These are phyloP conservation scores for Agelastica alni DNA, from an alignment of 2,888 invertebrate species.

Conservation along the genomic window DNA sequence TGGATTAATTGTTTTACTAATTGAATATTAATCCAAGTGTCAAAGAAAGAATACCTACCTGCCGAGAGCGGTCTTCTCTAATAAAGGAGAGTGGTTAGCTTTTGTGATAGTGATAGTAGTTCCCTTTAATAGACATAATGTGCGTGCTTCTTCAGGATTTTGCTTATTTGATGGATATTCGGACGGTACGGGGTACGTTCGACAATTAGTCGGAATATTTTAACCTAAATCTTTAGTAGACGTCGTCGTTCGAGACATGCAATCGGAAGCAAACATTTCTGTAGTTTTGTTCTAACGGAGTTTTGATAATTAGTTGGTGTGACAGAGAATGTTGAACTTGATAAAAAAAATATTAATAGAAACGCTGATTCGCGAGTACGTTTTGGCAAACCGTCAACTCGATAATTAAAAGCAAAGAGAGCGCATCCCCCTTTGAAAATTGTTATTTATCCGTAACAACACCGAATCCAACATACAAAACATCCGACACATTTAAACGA, in stretches of 20 bases:
- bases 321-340: too few relatives aligned
- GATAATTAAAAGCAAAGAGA: slow-evolving; percentile 23
- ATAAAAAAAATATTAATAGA: slow-evolving; percentile 4
- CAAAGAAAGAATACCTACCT: slow-evolving; percentile 28
- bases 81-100: slow-evolving; percentile 17
- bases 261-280: too few relatives aligned
- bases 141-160: slow-evolving; percentile 5
- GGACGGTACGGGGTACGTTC: too few relatives aligned
- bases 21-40: slow-evolving; percentile 36
- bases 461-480: slow-evolving; percentile 4
- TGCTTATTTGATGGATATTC: too few relatives aligned
- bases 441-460: slow-evolving; percentile 19
- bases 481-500: slow-evolving; percentile 3
- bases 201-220: too few relatives aligned
- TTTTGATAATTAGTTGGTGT: too few relatives aligned
- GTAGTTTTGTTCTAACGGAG: too few relatives aligned
- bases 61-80: slow-evolving; percentile 27
- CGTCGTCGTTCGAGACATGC: too few relatives aligned
- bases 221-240: too few relatives aligned
- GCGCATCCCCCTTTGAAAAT: slow-evolving; percentile 19
- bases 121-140: slow-evolving; percentile 6
- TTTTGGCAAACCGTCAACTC: slow-evolving; percentile 19
- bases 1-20: slow-evolving; percentile 36
- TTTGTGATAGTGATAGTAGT: slow-evolving; percentile 1
- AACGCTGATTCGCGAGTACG: not conserved